Evolutionary conservation across 1,140 invertebrate genomes (phyloP).

Genomic region (Drosophila auraria): DNA sequence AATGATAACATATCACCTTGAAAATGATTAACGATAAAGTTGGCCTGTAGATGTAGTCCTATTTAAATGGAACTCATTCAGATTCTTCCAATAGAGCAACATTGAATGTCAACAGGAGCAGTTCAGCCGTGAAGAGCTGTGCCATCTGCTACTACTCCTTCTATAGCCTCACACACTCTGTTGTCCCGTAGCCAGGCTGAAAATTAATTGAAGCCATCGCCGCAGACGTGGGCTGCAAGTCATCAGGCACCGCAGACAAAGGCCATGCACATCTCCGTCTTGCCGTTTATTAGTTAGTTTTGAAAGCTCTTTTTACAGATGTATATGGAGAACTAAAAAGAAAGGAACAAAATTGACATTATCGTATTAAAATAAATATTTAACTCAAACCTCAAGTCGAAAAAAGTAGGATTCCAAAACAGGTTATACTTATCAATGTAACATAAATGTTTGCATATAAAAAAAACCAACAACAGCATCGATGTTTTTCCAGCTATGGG

Average conservation of each 20-base stretch:
- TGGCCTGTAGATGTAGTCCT: not conserved
- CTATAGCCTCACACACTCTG: slow-evolving; percentile 27
- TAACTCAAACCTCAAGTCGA: too few relatives aligned
- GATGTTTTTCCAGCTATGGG: too few relatives aligned
- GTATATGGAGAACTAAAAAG: not conserved
- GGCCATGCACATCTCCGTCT: slow-evolving; percentile 53
- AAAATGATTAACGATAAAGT: too few relatives aligned
- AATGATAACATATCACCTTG: too few relatives aligned
- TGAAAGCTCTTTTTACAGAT: slow-evolving; percentile 28
- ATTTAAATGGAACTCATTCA: not conserved
- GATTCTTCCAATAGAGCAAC: too few relatives aligned
- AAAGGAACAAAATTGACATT: too few relatives aligned
- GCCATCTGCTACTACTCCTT: not conserved
- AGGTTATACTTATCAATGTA: too few relatives aligned
- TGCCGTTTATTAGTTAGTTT: slow-evolving; percentile 61
- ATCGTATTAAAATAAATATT: too few relatives aligned
- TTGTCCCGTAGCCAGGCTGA: slow-evolving; percentile 55
- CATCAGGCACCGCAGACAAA: slow-evolving; percentile 22
- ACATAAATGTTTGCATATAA: too few relatives aligned
- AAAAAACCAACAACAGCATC: too few relatives aligned
- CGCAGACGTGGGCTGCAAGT: slow-evolving; percentile 54
- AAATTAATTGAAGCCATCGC: slow-evolving; percentile 67
- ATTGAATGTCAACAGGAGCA: too few relatives aligned
- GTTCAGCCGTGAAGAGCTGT: not conserved
- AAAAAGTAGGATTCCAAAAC: too few relatives aligned